phyloP scores from a whole-genome alignment of 2,797 vertebrate genomes.

The Thalassophryne amazonica region DNA sequence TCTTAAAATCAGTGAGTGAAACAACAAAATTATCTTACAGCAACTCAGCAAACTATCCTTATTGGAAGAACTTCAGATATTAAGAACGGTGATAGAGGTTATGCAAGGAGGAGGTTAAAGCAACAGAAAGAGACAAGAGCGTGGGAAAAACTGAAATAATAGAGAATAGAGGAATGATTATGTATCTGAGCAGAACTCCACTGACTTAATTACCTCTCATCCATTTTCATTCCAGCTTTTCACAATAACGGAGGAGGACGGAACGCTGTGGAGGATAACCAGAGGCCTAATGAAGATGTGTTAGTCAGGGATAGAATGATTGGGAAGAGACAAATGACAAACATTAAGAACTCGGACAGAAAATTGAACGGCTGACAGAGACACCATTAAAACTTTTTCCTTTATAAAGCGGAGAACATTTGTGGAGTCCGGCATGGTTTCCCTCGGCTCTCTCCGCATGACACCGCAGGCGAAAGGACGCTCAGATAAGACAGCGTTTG shows the following conservation, averaged over 20 bases:
- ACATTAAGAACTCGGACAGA: neutral
- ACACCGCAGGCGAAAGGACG: neutral
- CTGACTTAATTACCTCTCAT: constrained; percentile 61
- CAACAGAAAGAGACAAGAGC: constrained; percentile 37
- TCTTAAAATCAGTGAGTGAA: constrained; percentile 59
- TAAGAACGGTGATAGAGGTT: constrained; percentile 23
- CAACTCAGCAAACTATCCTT: constrained; percentile 31
- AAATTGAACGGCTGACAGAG: constrained; percentile 2
- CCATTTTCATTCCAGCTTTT: constrained; percentile 45
- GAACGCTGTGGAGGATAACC: constrained; percentile 31
- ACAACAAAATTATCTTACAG: constrained; percentile 52
- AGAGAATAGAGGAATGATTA: constrained; percentile 44
- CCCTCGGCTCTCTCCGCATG: neutral
- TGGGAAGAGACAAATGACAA: constrained; percentile 3
- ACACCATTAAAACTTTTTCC: neutral
- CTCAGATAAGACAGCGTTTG: constrained; percentile 11
- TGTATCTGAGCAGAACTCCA: constrained; percentile 47
- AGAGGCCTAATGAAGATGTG: constrained; percentile 34
- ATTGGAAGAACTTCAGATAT: constrained; percentile 10
- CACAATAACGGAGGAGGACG: constrained; percentile 20
- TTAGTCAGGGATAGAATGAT: constrained; percentile 16
- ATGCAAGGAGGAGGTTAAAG: constrained; percentile 17
- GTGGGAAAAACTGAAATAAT: neutral
- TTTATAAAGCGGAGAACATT: neutral
- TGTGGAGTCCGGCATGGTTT: neutral